These are phyloP conservation scores for Frankliniella intonsa DNA, from an alignment of 2,888 invertebrate genomes.

Conservation along the genomic window DNA sequence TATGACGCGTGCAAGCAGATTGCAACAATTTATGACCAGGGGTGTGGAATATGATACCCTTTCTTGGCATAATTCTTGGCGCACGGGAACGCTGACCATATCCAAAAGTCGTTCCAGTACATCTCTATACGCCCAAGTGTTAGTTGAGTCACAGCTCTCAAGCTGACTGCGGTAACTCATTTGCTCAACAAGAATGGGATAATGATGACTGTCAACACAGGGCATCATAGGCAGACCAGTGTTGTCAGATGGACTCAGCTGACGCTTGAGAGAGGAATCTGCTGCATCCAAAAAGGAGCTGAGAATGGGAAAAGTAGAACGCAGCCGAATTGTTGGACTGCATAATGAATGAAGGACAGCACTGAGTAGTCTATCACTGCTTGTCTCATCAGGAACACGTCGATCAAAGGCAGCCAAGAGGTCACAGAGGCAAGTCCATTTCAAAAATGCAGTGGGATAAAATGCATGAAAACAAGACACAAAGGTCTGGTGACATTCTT, in stretches of 20 bases:
- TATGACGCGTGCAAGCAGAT: constrained; percentile 73
- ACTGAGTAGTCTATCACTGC: constrained; percentile 61
- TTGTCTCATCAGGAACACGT: constrained; percentile 11
- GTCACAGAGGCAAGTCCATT: constrained; percentile 89
- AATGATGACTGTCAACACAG: constrained; percentile 63
- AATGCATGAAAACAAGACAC: constrained; percentile 92
- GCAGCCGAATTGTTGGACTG: constrained; percentile 66
- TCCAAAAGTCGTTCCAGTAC: constrained; percentile 77
- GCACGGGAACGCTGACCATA: constrained; percentile 74
- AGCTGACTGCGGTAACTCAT: constrained; percentile 64
- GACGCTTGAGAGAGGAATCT: constrained; percentile 49
- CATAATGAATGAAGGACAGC: constrained; percentile 83
- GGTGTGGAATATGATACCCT: constrained; percentile 48
- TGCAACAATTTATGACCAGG: constrained; percentile 66
- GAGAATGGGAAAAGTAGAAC: constrained; percentile 70
- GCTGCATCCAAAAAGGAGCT: constrained; percentile 50
- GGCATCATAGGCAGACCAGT: constrained; percentile 63
- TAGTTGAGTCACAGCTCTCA: constrained; percentile 45
- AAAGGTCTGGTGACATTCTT: constrained; percentile 87
- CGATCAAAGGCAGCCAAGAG: constrained; percentile 51
- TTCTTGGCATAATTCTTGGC: constrained; percentile 52
- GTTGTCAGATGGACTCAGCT: constrained; percentile 64
- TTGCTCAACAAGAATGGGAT: constrained; percentile 72
- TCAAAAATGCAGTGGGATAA: constrained; percentile 87
- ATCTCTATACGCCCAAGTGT: constrained; percentile 69